Evolutionary conservation across 2,888 invertebrate genomes (phyloP).

Genomic region (Syrphus vitripennis): DNA sequence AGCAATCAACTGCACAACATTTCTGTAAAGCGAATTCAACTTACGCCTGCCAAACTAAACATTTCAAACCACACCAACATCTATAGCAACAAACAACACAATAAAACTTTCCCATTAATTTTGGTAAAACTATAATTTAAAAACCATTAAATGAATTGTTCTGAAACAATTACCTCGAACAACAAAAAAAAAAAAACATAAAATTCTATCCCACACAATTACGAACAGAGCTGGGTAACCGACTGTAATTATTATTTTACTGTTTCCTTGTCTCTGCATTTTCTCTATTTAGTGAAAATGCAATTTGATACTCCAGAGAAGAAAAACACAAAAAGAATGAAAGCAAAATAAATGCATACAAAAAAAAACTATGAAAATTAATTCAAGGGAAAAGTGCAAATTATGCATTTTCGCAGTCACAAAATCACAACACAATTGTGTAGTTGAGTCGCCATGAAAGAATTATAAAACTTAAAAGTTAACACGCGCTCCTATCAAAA

Average conservation of each 20-base stretch:
- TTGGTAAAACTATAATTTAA: conserved; percentile 36
- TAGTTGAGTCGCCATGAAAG: conserved; percentile 31
- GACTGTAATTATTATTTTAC: conserved; percentile 24
- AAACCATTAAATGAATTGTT: conserved; percentile 44
- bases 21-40: too few species aligned
- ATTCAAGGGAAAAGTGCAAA: conserved; percentile 41
- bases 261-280: not conserved
- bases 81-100: not conserved
- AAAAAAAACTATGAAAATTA: conserved; percentile 11
- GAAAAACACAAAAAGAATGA: not conserved
- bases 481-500: conserved; percentile 38
- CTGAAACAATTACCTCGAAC: conserved; percentile 26
- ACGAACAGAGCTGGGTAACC: conserved; percentile 23
- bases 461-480: conserved; percentile 41
- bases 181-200: not conserved
- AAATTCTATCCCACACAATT: conserved; percentile 11
- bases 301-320: conserved; percentile 24
- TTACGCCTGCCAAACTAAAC: too few species aligned
- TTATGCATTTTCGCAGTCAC: conserved; percentile 47
- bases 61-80: not conserved
- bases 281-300: conserved; percentile 34
- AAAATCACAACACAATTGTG: not conserved
- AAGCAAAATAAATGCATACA: not conserved
- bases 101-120: conserved; percentile 23
- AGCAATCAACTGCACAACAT: too few species aligned